These are phyloP conservation scores for Falcaria lacertinaria DNA, from an alignment of 2,888 invertebrate species.

Conservation along the genomic window DNA sequence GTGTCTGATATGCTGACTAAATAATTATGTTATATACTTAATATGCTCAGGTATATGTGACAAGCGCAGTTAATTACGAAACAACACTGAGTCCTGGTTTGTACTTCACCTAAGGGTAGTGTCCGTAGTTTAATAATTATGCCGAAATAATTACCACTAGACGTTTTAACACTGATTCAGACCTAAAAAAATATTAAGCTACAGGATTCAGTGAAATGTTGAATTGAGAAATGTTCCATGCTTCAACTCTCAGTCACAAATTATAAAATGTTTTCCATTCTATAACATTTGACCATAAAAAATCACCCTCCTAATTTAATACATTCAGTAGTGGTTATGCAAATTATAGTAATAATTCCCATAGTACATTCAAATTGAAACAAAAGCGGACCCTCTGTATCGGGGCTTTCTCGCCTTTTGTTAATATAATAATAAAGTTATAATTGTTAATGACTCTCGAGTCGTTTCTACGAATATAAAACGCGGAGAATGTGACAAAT, in stretches of 20 bases:
- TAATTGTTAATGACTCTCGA: slow-evolving; percentile 64
- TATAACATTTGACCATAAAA: slow-evolving; percentile 30
- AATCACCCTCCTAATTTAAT: slow-evolving; percentile 36
- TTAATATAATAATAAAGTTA: slow-evolving; percentile 67
- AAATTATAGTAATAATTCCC: slow-evolving; percentile 61
- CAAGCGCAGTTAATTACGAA: too few relatives aligned
- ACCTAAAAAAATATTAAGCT: too few relatives aligned
- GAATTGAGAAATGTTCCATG: too few relatives aligned
- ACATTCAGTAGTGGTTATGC: slow-evolving; percentile 42
- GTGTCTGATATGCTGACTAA: too few relatives aligned
- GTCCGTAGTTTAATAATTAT: too few relatives aligned
- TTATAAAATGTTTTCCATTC: neutral
- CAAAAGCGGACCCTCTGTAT: slow-evolving; percentile 56
- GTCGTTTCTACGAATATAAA: slow-evolving; percentile 50
- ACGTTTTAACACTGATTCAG: too few relatives aligned
- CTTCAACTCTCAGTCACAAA: slow-evolving; percentile 2
- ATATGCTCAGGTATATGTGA: too few relatives aligned
- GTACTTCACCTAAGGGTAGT: too few relatives aligned
- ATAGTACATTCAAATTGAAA: slow-evolving; percentile 64
- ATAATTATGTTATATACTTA: too few relatives aligned
- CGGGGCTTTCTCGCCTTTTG: slow-evolving; percentile 57
- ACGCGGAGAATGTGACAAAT: slow-evolving; percentile 45
- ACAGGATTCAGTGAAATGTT: too few relatives aligned
- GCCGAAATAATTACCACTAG: too few relatives aligned
- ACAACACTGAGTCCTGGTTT: too few relatives aligned